Conservation (phyloP, 2,797 vertebrate species). For the Cephalopachus bancanus region DNA sequence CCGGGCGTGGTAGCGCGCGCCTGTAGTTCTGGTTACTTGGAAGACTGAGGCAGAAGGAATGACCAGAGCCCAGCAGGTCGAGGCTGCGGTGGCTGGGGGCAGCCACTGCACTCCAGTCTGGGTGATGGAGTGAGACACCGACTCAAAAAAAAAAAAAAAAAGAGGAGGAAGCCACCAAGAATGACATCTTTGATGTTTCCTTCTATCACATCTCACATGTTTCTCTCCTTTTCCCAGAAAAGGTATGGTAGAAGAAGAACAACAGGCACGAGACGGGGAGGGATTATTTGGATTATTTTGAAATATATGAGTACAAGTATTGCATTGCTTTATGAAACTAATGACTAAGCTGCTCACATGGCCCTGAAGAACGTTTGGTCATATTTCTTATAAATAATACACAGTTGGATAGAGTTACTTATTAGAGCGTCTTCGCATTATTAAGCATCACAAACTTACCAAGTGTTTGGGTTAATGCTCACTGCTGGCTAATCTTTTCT, state of each 20-base stretch:
- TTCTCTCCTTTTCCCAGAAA: neutral
- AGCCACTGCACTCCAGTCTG: too few relatives aligned
- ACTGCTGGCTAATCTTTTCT: neutral
- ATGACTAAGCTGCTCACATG: neutral
- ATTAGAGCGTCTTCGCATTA: neutral
- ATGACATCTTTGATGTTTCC: neutral
- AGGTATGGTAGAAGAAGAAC: neutral
- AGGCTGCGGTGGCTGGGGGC: too few relatives aligned
- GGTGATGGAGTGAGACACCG: too few relatives aligned
- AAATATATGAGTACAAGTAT: neutral
- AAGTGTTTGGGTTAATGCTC: neutral
- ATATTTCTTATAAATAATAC: neutral
- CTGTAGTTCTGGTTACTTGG: too few relatives aligned
- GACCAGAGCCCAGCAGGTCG: too few relatives aligned
- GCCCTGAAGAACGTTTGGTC: neutral
- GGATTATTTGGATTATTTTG: neutral
- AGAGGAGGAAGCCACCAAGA: neutral
- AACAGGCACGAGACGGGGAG: neutral
- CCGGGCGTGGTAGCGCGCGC: too few relatives aligned
- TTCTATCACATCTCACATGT: neutral
- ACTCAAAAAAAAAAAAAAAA: too few relatives aligned
- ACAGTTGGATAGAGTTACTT: neutral
- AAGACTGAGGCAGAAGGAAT: too few relatives aligned
- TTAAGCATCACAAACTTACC: neutral
- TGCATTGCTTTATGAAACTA: constrained; percentile 3